Base-by-base conservation (phyloP, 2,888 invertebrate species). In the Pelosia muscerda region DNA sequence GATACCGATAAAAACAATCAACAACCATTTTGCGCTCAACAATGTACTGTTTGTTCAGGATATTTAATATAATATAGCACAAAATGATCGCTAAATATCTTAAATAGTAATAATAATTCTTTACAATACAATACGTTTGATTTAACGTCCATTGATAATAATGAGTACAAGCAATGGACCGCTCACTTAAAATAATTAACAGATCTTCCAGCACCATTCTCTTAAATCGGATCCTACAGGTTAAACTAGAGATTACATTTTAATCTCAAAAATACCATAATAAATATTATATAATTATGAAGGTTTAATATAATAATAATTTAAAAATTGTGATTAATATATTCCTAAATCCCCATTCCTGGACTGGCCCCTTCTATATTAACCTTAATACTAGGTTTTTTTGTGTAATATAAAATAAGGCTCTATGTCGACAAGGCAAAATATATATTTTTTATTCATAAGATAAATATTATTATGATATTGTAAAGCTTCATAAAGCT, bases 181-280 rank as follows among this genome's bases (percentile, higher is more conserved):
- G 76, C 70, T 75, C 77, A 78, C 85, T 85, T 85, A 88, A 84
- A 86, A 85, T 87, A 89, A 86, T 82, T 83, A 82, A 90, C 93
- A 94, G 94, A 94, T 94, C 94, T 92, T 90, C 90, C 91, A 94
- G 94, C 94, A 94, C 94, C 94, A 92, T 86, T 84, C 81, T 84
- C 80, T 81, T 84, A 81, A 73, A 79, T 84, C 80, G 84, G 86
- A 85, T 82, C 80, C 79, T 81, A 85, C 72, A 79, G 81, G 79
- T 84, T 86, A 81, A 75, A 79, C 70, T 74, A 78, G 81, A 81
- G 80, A 81, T 84, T 80, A 77, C 68, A 6, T 62, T 68, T 69
- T 68, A 73, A 81, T 75, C 75, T 77, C 78, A 77, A 65, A 73
- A 68, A 79, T 81, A 75, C 73, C 79, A 76, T 81, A 64, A 69